Base-by-base conservation (phyloP, 1,140 invertebrate genomes). In the Nephotettix cincticeps region DNA sequence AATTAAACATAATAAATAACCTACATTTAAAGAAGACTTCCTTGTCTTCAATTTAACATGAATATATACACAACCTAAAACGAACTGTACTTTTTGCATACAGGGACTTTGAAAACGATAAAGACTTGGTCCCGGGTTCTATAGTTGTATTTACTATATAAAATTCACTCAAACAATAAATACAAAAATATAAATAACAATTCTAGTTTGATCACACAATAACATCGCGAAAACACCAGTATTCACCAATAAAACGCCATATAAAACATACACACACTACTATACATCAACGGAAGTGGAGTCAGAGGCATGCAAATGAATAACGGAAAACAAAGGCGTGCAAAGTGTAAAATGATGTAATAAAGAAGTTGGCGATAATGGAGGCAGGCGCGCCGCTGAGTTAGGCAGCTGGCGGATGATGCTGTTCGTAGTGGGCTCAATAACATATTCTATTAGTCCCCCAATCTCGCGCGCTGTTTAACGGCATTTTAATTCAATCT, bases 401-500 rank as follows among this genome's bases (percentile, higher is more conserved):
- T 36, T 36, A 36, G 4, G 32, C 4, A 4, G 4, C 4, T 61
- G 56, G 23, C 27, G n/a, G 56, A 61, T 61, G 25, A 23, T 23
- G n/a, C n/a, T n/a, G n/a, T n/a, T 2, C 21, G 23, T 61, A 61
- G 56, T 61, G 56, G 56, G 21, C 74, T 58, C 74, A 75, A 70
- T 70, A 70, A 70, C 69, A 65, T 70, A 70, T 70, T 70, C 69
- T 70, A 70, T 70, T 70, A 70, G 69, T 63, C 61, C 54, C 58
- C 69, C 69, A 70, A 70, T 70, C 69, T 61, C 47, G 47, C 32
- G 56, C 69, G 27, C 58, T 47, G 64, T 70, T 73, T 73, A 73
- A 73, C 72, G 72, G 72, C 72, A 73, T 71, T 73, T 73, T 71
- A 73, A 73, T 73, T 73, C 72, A 73, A 73, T 73, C 72, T 73